Evolutionary conservation across 2,113 vertebrate species (phyloP).

Genomic region (Sclerurus mexicanus): DNA sequence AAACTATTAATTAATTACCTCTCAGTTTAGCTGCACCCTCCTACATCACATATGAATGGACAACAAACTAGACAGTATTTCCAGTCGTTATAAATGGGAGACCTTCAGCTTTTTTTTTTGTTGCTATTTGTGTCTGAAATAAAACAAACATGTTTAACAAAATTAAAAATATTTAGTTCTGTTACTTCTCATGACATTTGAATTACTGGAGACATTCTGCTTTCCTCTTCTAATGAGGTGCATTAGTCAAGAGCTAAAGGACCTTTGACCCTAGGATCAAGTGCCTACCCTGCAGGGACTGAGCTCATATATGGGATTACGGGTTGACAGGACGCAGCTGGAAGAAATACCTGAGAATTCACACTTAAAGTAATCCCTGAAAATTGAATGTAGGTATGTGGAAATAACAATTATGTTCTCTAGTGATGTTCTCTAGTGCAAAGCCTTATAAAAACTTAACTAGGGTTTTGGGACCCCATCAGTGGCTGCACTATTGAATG

Average conservation of each 20-base stretch:
- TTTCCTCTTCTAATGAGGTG: slow-evolving; percentile 73
- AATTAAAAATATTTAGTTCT: slow-evolving; percentile 56
- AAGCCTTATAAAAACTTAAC: slow-evolving; percentile 65
- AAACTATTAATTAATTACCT: neutral
- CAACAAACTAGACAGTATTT: neutral
- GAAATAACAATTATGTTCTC: slow-evolving; percentile 66
- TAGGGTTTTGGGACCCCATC: slow-evolving; percentile 32
- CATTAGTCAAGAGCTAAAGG: slow-evolving; percentile 71
- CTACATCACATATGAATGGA: neutral
- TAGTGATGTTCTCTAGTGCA: slow-evolving; percentile 65
- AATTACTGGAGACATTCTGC: slow-evolving; percentile 51
- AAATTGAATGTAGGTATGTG: slow-evolving; percentile 67
- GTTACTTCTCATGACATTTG: slow-evolving; percentile 46
- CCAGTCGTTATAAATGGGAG: neutral
- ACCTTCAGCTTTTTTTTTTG: neutral
- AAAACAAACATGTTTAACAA: slow-evolving; percentile 18
- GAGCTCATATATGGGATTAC: slow-evolving; percentile 69
- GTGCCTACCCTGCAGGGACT: slow-evolving; percentile 69
- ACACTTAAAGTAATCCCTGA: slow-evolving; percentile 73
- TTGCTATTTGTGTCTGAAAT: neutral
- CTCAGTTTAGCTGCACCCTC: neutral
- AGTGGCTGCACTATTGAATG: neutral
- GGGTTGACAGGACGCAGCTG: slow-evolving; percentile 77
- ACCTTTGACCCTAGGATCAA: slow-evolving; percentile 76
- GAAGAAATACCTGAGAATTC: slow-evolving; percentile 75